Base-by-base conservation (phyloP, 2,797 vertebrate species). In the Morus bassanus region DNA sequence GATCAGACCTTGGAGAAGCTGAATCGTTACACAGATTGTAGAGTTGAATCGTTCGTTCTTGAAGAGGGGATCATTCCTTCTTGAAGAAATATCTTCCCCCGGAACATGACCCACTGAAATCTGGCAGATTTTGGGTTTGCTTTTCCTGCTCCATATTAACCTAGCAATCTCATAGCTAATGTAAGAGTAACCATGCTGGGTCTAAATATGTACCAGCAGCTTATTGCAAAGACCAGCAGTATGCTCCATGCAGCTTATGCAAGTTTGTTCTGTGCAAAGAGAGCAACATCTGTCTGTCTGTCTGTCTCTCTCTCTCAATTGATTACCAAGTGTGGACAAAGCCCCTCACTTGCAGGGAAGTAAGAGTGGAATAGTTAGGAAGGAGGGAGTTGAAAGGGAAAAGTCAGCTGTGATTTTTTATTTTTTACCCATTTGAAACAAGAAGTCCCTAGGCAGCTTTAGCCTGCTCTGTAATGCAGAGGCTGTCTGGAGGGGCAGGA, bases 401-500 rank as follows among this genome's bases (percentile, higher is more conserved):
- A 92, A 92, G 63, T 48, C 77, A 91, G 25, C 13, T 48, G 73
- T 50, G 31, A 54, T 75, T 88, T 91, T 92, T 87, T 31, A 11
- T 69, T 88, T 85, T 43, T 73, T 93, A 24, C 10, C 25, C 43
- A 33, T 59, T 82, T 74, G 72, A 94, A 94, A 85, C 43, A 61
- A 67, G 54, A 69, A 94, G 80, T 94, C 69, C 69, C 85, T 45
- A 51, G 85, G 70, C 48, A 91, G 68, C 67, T 73, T 67, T 45
- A 90, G 63, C 63, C 56, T 39, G 31, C 63, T 18, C 41, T 51
- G 59, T 85, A 59, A 53, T 27, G 10, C 83, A 74, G 84, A 67
- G 54, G 64, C 85, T 95, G 79, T 90, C 88, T 96, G 80, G 78
- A 88, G 77, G 56, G 75, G 53, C 67, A 79, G 74, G 64, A 89